A percentile compares a stretch with the other conserved stretches of the same genome.
These are phyloP conservation scores for Mechanitis messenoides DNA, from an alignment of 2,888 invertebrate genomes.

Conservation along the genomic window DNA sequence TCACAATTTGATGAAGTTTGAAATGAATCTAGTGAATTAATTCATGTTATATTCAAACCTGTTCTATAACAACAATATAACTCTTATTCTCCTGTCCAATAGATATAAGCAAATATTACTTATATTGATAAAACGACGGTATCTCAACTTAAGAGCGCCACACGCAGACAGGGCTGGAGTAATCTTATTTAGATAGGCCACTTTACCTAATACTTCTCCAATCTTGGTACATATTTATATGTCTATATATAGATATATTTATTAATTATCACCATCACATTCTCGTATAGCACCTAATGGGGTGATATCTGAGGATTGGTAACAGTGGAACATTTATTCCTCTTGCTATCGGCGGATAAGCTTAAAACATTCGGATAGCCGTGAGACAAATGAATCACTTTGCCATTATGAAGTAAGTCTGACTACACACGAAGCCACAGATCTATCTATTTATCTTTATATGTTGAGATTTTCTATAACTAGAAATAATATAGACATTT, in stretches of 20 bases:
- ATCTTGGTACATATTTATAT: constrained; percentile 5
- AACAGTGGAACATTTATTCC: constrained; percentile 51
- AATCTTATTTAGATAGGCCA: constrained; percentile 5
- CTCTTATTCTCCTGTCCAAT: constrained; percentile 1
- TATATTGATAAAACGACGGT: not conserved
- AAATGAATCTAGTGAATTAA: too few species aligned
- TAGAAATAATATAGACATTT: too few species aligned
- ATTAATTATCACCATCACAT: constrained; percentile 33
- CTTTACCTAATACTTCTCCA: constrained; percentile 3
- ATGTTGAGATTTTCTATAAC: too few species aligned
- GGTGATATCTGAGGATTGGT: constrained; percentile 39
- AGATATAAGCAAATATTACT: constrained; percentile 5
- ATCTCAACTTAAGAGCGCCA: constrained; percentile 4
- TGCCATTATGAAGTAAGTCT: constrained; percentile 44
- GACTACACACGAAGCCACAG: constrained; percentile 23
- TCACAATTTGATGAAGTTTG: too few species aligned
- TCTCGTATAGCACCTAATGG: constrained; percentile 34
- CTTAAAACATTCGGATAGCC: constrained; percentile 57
- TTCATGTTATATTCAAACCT: too few species aligned
- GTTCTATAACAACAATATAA: too few species aligned
- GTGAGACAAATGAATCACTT: constrained; percentile 60
- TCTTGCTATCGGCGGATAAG: constrained; percentile 53
- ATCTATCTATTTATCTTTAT: too few species aligned
- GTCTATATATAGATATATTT: constrained; percentile 22
- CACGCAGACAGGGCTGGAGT: constrained; percentile 7